These are phyloP conservation scores for Thalpophila matura DNA, from an alignment of 2,888 invertebrate genomes.

Conservation along the genomic window DNA sequence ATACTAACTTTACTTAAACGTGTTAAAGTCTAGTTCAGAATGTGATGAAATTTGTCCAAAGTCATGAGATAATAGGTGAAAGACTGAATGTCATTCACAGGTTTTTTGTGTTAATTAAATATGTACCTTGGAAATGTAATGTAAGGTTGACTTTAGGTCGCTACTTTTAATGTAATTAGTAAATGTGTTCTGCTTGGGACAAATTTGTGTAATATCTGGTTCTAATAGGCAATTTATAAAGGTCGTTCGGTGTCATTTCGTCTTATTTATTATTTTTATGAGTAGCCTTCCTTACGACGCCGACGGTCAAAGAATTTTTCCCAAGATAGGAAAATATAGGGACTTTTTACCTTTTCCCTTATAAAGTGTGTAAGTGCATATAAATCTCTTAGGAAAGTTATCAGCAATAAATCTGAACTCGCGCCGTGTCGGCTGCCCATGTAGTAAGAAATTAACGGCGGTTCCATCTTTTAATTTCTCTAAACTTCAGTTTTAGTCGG, in stretches of 20 bases:
- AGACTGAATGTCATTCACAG: constrained; percentile 71
- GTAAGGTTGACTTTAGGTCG: constrained; percentile 53
- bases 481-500: constrained; percentile 18
- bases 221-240: constrained; percentile 61
- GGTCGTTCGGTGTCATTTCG: constrained; percentile 49
- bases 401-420: constrained; percentile 58
- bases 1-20: constrained; percentile 49
- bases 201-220: constrained; percentile 62
- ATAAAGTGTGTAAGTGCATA: constrained; percentile 26
- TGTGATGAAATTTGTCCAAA: constrained; percentile 39
- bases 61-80: constrained; percentile 68
- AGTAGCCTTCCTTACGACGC: constrained; percentile 19
- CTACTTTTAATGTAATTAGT: constrained; percentile 69
- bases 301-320: constrained; percentile 32
- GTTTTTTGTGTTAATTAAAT: constrained; percentile 63
- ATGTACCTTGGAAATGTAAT: constrained; percentile 55
- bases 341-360: constrained; percentile 44
- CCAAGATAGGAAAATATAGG: constrained; percentile 4
- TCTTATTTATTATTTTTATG: constrained; percentile 49
- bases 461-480: constrained; percentile 50
- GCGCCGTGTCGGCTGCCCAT: constrained; percentile 33
- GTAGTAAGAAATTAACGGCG: constrained; percentile 46
- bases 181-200: constrained; percentile 69
- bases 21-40: constrained; percentile 46
- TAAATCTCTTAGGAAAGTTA: constrained; percentile 55